Base-by-base conservation (phyloP, 2,888 invertebrate species). In the Troides oblongomaculatus region DNA sequence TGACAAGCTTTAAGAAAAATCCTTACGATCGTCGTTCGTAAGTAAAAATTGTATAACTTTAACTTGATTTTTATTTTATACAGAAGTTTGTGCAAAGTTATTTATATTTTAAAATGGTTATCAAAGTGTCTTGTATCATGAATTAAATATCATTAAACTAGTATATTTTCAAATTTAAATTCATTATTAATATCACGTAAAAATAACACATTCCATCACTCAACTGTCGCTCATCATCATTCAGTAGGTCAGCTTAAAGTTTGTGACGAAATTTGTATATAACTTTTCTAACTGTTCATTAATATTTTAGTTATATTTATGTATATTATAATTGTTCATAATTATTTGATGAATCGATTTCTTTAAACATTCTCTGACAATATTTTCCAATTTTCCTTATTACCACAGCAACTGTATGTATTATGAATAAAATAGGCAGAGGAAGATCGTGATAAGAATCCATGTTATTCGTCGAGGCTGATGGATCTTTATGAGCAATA, bases 171-270 rank as follows among this genome's bases (percentile, higher is more conserved):
- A 58, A 23, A 23, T 10, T 10, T 23, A 23, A 60, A 60, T 60
- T 12, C 36, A 60, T 60, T 36, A 60, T 60, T 60, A 36, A 60
- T 60, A 36, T 60, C 60, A 60, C 60, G 60, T 60, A 60, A 60
- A 60, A 60, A 36, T 36, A 60, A 12, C 25, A 23, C 25, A 30
- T 36, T 18, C 17, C 2, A 60, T 60, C 36, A 36, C 18, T 60
- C 18, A 60, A 36, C 18, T 60, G 36, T 36, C 60, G 36, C 60
- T 60, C 60, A 60, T 60, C 60, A 36, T 60, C 30, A 60, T 60
- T 25, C 60, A 60, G 2, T 5, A 60, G 23, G 60, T 60, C 18
- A 60, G 36, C 60, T 60, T 60, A n/a, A 12, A 36, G 36, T 60
- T 58, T 14, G 25, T 25, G 58, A 25, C 18, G 23, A 59, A 36